Percentiles rank a stretch among this genome's conserved stretches.
phyloP scores from a whole-genome alignment of 2,797 vertebrate genomes.

The Pogonophryne albipinna region DNA sequence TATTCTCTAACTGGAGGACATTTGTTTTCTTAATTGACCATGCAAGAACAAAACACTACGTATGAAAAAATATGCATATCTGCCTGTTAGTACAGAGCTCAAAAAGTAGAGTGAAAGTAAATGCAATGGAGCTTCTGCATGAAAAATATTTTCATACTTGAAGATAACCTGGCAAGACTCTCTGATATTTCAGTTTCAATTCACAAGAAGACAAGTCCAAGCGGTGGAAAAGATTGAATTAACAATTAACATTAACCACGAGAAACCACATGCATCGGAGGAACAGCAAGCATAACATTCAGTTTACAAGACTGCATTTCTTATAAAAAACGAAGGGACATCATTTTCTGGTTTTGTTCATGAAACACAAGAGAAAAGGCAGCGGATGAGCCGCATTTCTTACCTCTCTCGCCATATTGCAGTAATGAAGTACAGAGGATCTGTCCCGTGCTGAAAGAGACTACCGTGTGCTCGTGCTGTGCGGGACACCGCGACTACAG shows the following conservation, averaged over 20 bases:
- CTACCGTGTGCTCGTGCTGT: constrained; percentile 61
- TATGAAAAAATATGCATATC: neutral
- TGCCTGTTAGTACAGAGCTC: constrained; percentile 9
- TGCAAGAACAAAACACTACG: neutral
- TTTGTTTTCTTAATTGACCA: neutral
- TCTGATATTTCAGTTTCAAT: constrained; percentile 4
- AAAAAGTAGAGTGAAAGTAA: constrained; percentile 31
- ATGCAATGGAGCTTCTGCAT: constrained; percentile 7
- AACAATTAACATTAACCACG: constrained; percentile 11
- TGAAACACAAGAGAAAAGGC: neutral
- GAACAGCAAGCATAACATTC: constrained; percentile 28
- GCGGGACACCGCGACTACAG: constrained; percentile 64
- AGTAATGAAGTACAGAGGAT: constrained; percentile 64
- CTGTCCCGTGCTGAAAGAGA: constrained; percentile 73
- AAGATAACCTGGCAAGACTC: neutral
- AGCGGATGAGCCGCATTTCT: constrained; percentile 31
- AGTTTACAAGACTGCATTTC: constrained; percentile 32
- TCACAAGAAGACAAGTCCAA: neutral
- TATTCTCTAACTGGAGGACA: neutral
- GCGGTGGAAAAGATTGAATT: constrained; percentile 15
- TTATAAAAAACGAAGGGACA: neutral
- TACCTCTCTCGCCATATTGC: constrained; percentile 89
- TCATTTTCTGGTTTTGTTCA: neutral
- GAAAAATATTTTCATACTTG: neutral
- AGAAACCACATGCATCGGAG: neutral